Evolutionary conservation across 2,797 vertebrate species (phyloP).

Genomic region (Chiloscyllium punctatum): DNA sequence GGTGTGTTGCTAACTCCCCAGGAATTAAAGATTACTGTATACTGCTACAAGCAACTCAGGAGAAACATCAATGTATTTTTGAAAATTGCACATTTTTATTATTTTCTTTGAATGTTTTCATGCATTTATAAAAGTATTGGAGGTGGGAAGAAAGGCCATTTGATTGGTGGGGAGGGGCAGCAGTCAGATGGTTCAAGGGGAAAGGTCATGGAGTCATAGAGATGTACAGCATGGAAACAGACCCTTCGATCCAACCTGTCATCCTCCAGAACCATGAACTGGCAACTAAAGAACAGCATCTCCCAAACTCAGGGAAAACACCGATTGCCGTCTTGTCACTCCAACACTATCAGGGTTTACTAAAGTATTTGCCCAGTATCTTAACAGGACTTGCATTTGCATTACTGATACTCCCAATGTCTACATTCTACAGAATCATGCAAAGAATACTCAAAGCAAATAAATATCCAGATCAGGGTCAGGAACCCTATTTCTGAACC

Average conservation of each 20-base stretch:
- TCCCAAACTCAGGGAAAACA: not conserved
- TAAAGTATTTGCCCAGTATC: not conserved
- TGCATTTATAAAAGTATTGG: not conserved
- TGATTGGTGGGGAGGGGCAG: not conserved
- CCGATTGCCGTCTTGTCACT: no score
- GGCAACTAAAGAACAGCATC: not conserved
- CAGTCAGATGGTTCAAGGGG: no score
- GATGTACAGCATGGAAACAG: no score
- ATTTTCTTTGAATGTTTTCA: not conserved
- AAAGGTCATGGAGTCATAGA: no score
- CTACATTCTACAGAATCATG: not conserved
- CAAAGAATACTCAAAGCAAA: not conserved
- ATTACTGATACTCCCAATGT: not conserved
- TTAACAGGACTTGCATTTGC: not conserved
- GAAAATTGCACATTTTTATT: not conserved
- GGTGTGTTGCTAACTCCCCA: not conserved
- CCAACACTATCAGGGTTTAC: not conserved
- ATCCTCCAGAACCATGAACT: not conserved
- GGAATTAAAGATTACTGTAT: not conserved
- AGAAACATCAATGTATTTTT: not conserved
- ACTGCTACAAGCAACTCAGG: not conserved
- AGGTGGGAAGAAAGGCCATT: not conserved
- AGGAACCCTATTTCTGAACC: no score
- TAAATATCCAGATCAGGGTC: not conserved
- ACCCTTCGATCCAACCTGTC: no score